phyloP scores from a whole-genome alignment of 2,797 vertebrate genomes.

The Acipenser ruthenus region DNA sequence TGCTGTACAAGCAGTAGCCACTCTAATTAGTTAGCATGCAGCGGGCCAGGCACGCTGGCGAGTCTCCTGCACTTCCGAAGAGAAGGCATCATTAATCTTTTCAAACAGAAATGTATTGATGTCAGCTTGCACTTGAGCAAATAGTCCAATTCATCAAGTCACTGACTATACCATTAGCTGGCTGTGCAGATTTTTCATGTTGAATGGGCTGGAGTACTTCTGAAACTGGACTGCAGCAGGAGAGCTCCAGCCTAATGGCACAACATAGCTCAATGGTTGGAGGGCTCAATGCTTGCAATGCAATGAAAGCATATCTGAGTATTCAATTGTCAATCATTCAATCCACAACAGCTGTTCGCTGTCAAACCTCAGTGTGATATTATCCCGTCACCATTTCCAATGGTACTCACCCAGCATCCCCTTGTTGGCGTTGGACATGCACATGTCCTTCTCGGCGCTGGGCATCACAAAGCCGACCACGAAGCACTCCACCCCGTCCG shows the following conservation, averaged over 20 bases:
- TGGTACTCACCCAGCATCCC: conserved; percentile 85
- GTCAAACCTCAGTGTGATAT: too few species aligned
- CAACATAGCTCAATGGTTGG: too few species aligned
- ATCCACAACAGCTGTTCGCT: too few species aligned
- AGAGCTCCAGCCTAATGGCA: too few species aligned
- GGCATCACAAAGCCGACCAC: conserved; percentile 92
- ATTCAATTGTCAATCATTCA: too few species aligned
- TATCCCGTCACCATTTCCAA: too few species aligned
- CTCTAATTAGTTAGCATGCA: neutral
- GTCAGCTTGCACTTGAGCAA: conserved; percentile 8
- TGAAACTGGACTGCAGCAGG: too few species aligned
- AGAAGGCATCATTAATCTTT: conserved; percentile 13
- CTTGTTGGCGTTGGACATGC: conserved; percentile 89
- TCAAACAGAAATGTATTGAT: conserved; percentile 17
- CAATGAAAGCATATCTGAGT: too few species aligned
- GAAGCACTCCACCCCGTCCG: conserved; percentile 90
- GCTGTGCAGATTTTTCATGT: conserved; percentile 16
- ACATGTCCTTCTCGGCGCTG: conserved; percentile 97
- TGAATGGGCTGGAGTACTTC: neutral
- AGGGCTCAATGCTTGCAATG: too few species aligned
- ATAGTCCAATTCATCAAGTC: conserved; percentile 22
- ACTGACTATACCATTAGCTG: conserved; percentile 35
- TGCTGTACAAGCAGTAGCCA: too few species aligned
- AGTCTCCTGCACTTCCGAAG: neutral
- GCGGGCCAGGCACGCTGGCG: neutral